Evolutionary conservation across 2,113 vertebrate genomes (phyloP).

Genomic region (Sus scrofa): T2T-Sscrofa CM000819.6:63383001-63383500

Average conservation of each 20-base stretch:
- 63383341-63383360: background rate
- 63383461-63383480: conserved; percentile 62
- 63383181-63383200: background rate
- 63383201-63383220: background rate
- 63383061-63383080: background rate
- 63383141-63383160: conserved; percentile 2
- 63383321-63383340: conserved; percentile 32
- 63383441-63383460: conserved; percentile 67
- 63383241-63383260: background rate
- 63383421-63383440: conserved; percentile 41
- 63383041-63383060: background rate
- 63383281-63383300: background rate
- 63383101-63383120: background rate
- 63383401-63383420: conserved; percentile 55
- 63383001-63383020: conserved; percentile 54
- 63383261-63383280: conserved; percentile 5
- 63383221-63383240: background rate
- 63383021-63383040: background rate
- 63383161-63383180: background rate
- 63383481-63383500: conserved; percentile 56
- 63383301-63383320: background rate
- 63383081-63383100: conserved; percentile 31
- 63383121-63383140: background rate
- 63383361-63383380: background rate
- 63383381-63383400: background rate